Evolutionary conservation across 2,113 vertebrate genomes (phyloP).

Genomic region (Megaceryle maxima): DNA sequence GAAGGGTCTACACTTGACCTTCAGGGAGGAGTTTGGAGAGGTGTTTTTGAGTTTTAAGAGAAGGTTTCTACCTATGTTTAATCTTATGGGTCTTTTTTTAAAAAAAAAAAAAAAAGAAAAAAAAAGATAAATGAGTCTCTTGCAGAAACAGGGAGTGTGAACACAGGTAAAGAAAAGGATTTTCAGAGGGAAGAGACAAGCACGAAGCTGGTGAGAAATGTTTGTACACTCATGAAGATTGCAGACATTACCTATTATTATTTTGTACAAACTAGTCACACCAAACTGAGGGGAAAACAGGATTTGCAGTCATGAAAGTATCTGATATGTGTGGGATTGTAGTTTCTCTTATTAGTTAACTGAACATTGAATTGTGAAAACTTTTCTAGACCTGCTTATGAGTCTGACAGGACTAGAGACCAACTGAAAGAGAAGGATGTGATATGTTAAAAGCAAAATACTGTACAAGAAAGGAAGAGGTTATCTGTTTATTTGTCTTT

Average conservation of each 20-base stretch:
- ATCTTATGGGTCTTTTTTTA: fast-evolving
- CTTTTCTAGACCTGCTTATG: fast-evolving
- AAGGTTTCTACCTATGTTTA: neutral
- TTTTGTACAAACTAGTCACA: neutral
- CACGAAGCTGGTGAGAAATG: neutral
- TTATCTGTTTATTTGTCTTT: neutral
- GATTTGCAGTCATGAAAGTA: neutral
- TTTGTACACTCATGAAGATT: neutral
- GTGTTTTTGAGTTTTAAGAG: neutral
- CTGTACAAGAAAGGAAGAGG: neutral
- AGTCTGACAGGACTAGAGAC: neutral
- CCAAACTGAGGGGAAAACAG: neutral
- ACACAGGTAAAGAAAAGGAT: neutral
- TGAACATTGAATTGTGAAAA: neutral
- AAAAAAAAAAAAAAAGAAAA: too few species aligned
- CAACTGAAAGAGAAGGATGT: neutral
- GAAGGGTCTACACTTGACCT: fast-evolving
- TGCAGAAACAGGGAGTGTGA: neutral
- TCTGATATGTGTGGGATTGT: fast-evolving
- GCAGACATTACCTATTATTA: neutral
- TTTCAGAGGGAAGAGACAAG: neutral
- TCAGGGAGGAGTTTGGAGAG: neutral
- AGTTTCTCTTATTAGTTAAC: neutral
- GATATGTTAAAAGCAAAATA: neutral
- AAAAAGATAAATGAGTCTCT: neutral